These are phyloP conservation scores for Iguana delicatissima DNA, from an alignment of 2,797 vertebrate species.

Conservation along the genomic window DNA sequence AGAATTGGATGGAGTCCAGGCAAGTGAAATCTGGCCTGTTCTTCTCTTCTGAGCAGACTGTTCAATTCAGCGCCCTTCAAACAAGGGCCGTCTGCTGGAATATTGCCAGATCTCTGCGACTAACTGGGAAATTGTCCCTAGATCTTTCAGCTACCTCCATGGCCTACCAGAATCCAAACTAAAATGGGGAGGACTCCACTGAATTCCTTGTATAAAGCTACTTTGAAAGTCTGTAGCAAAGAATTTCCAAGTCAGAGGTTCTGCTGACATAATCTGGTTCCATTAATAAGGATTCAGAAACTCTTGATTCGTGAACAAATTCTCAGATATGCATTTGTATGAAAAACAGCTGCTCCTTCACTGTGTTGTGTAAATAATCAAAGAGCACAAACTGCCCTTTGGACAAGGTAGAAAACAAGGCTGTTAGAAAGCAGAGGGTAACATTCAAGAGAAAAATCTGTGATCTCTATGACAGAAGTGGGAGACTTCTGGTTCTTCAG, in stretches of 20 bases:
- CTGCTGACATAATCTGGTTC: background rate
- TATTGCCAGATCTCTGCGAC: background rate
- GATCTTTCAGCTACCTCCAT: background rate
- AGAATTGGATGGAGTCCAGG: background rate
- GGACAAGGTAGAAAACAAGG: background rate
- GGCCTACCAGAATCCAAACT: background rate
- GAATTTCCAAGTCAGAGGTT: background rate
- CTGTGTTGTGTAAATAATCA: background rate
- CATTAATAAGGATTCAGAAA: background rate
- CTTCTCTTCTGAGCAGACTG: background rate
- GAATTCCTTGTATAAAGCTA: background rate
- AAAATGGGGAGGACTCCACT: background rate
- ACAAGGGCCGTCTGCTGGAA: background rate
- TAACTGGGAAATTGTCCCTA: background rate
- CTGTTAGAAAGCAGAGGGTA: background rate
- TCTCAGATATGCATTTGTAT: background rate
- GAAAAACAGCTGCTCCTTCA: background rate
- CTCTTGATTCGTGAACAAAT: background rate
- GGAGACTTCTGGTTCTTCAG: no score
- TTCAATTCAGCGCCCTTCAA: background rate
- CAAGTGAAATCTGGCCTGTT: background rate
- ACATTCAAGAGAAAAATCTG: background rate
- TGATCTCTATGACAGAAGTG: background rate
- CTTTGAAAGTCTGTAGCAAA: background rate
- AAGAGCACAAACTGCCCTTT: background rate